Conservation (phyloP, 2,888 invertebrate genomes). For the Morpho achilles region DNA sequence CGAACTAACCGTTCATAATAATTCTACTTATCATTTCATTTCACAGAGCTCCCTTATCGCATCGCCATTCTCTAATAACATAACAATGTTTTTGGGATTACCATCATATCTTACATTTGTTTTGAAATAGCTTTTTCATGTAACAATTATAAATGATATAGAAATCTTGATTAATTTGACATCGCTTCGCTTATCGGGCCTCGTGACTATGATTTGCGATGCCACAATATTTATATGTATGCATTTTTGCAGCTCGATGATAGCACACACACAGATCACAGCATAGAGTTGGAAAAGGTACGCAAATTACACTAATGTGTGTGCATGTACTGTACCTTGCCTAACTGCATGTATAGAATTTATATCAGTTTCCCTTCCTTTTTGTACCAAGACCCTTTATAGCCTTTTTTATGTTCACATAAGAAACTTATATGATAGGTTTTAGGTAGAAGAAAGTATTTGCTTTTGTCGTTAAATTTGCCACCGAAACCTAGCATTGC, state of each 20-base stretch:
- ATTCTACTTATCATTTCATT: slow-evolving; percentile 1
- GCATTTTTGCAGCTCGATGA: slow-evolving; percentile 79
- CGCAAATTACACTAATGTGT: slow-evolving; percentile 64
- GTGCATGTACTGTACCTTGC: slow-evolving; percentile 53
- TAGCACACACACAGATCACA: slow-evolving; percentile 74
- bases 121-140: slow-evolving; percentile 9
- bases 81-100: slow-evolving; percentile 2
- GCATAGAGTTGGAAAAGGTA: slow-evolving; percentile 80
- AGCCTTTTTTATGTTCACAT: no score
- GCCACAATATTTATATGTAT: slow-evolving; percentile 63
- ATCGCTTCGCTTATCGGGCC: slow-evolving; percentile 21
- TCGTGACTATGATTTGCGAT: slow-evolving; percentile 42
- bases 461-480: no score
- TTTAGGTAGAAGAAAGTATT: no score
- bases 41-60: slow-evolving; percentile 1
- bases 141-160: not conserved
- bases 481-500: no score
- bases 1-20: not conserved
- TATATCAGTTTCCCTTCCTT: no score
- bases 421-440: no score
- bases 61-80: not conserved
- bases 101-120: slow-evolving; percentile 6
- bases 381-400: no score
- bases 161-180: slow-evolving; percentile 4
- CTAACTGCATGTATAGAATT: slow-evolving; percentile 37